Base-by-base conservation (phyloP, 2,797 vertebrate genomes). In the Decapterus maruadsi region DNA sequence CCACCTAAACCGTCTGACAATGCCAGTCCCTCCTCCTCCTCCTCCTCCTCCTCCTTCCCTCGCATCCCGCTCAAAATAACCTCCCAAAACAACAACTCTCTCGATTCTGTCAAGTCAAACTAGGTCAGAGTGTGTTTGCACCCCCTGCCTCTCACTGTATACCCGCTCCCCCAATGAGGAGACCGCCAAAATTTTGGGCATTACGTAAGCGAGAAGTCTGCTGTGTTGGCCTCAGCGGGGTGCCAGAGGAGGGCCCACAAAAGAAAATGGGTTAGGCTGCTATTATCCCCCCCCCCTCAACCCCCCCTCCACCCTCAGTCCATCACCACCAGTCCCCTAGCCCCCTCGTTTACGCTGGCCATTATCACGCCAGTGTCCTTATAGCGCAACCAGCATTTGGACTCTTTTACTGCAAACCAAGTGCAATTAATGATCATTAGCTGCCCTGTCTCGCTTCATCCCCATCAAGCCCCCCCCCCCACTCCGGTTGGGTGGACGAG, bases 361-460 rank as follows among this genome's bases (percentile, higher is more conserved):
- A 93, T 94, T 87, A 90, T 90, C 90, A 72, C 78, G 82, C 83
- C 84, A 91, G 89, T 95, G 94, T 96, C 94, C 95, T 94, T 86
- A 90, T 93, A 88, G 76, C 94, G 26, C 26, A 26, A 92, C 93
- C 93, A 94, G 95, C 94, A 75, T 94, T 96, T 93, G 92, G 95
- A 92, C 93, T 96, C 93, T 94, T 96, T 96, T 95, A 95, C 95
- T 87, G 93, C 94, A 94, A 94, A 94, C 92, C 92, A 95, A 97
- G 95, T 95, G 94, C 96, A 97, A 97, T 98, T 97, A 98, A 97
- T 95, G 95, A 97, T 97, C 97, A 96, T 98, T 97, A 97, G 97
- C 96, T 96, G 95, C 87, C 94, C 96, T 97, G 98, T 98, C 97
- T 96, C 81, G 78, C 94, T 91, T 42, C 85, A 74, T 95, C 96